phyloP scores from a whole-genome alignment of 2,888 invertebrate genomes.

The Aporophyla lueneburgensis region DNA sequence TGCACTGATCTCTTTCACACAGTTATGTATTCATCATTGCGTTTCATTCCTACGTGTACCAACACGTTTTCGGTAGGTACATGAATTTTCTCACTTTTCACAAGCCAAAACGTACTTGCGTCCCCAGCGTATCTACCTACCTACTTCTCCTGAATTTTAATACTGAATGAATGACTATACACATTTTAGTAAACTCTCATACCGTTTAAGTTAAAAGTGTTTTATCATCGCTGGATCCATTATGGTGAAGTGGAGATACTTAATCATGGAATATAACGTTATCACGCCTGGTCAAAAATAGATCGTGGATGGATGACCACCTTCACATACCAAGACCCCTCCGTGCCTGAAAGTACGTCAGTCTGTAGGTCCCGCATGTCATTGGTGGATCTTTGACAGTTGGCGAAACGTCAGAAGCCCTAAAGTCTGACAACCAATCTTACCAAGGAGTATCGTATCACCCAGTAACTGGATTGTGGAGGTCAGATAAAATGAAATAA shows the following conservation, averaged over 20 bases:
- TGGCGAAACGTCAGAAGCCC: too few species aligned
- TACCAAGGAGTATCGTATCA: too few species aligned
- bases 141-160: conserved; percentile 10
- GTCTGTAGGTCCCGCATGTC: too few species aligned
- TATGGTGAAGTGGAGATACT: conserved; percentile 19
- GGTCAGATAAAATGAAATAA: too few species aligned
- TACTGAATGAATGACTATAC: conserved; percentile 24
- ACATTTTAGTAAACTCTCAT: conserved; percentile 45
- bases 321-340: too few species aligned
- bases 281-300: too few species aligned
- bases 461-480: too few species aligned
- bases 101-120: not conserved
- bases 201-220: conserved; percentile 42
- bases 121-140: not conserved
- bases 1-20: not conserved
- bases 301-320: too few species aligned
- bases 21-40: not conserved
- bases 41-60: not conserved
- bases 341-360: too few species aligned
- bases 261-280: conserved; percentile 23
- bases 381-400: too few species aligned
- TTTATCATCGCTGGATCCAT: conserved; percentile 36
- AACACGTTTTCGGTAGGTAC: not conserved
- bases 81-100: not conserved
- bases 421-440: too few species aligned